These are phyloP conservation scores for Argyresthia goedartella DNA, from an alignment of 2,888 invertebrate genomes.

Conservation along the genomic window DNA sequence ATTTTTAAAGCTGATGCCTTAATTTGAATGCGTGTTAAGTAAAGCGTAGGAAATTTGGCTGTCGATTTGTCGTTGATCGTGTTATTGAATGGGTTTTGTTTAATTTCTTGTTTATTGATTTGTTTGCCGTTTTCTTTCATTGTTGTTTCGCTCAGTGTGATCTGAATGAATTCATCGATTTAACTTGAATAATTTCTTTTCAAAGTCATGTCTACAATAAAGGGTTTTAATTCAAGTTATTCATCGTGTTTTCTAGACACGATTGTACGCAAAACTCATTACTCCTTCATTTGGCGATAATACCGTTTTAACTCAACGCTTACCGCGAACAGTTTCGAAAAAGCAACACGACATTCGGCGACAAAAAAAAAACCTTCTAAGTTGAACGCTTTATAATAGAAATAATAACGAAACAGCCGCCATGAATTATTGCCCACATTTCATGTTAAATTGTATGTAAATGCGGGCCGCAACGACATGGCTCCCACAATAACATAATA, in stretches of 20 bases:
- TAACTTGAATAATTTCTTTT: constrained; percentile 32
- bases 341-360: constrained; percentile 35
- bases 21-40: constrained; percentile 53
- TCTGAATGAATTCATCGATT: constrained; percentile 21
- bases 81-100: constrained; percentile 26
- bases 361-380: constrained; percentile 47
- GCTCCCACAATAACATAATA: constrained; percentile 71
- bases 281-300: constrained; percentile 31
- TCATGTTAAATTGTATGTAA: constrained; percentile 71
- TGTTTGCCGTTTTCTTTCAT: constrained; percentile 14
- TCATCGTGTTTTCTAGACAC: constrained; percentile 5
- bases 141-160: constrained; percentile 16
- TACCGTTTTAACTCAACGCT: constrained; percentile 40
- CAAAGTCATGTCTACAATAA: constrained; percentile 25
- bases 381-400: constrained; percentile 63
- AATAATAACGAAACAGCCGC: constrained; percentile 61
- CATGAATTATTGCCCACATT: constrained; percentile 67
- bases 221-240: constrained; percentile 20
- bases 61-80: constrained; percentile 44
- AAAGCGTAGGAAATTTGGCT: constrained; percentile 45
- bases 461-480: constrained; percentile 58
- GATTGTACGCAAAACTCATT: constrained; percentile 32
- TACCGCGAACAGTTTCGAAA: constrained; percentile 25
- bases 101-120: constrained; percentile 16
- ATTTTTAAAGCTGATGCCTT: constrained; percentile 48